Conservation (phyloP, 2,113 vertebrate genomes). For the Tachycineta bicolor region DNA sequence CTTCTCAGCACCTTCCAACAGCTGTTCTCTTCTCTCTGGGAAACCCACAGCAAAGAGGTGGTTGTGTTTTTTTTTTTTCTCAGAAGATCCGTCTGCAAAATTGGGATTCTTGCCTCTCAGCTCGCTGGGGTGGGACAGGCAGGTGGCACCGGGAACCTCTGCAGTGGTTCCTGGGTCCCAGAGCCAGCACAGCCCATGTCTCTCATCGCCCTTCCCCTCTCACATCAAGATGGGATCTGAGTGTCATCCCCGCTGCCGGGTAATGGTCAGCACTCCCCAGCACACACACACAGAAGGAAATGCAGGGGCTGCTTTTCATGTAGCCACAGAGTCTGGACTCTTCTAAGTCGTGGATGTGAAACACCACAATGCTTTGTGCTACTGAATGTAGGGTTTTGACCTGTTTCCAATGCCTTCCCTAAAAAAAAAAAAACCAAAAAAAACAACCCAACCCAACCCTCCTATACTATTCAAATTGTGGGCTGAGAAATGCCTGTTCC, state of each 20-base stretch:
- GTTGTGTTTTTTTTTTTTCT: not conserved
- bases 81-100: not conserved
- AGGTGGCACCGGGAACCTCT: not conserved
- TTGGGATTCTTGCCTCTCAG: not conserved
- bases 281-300: not conserved
- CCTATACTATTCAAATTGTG: not conserved
- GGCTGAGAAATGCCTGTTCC: slow-evolving; percentile 19
- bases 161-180: not conserved
- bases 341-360: not conserved
- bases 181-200: not conserved
- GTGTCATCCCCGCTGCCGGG: not conserved
- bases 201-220: not conserved
- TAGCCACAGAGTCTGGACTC: slow-evolving; percentile 12
- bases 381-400: not conserved
- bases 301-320: not conserved
- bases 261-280: not conserved
- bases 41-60: not conserved
- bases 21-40: not conserved
- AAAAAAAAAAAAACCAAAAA: not conserved
- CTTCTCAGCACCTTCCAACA: slow-evolving; percentile 7
- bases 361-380: not conserved
- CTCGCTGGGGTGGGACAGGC: not conserved
- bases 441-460: not conserved
- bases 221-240: not conserved
- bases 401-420: not conserved